phyloP scores from a whole-genome alignment of 2,113 vertebrate genomes.

The Hymenochirus boettgeri region DNA sequence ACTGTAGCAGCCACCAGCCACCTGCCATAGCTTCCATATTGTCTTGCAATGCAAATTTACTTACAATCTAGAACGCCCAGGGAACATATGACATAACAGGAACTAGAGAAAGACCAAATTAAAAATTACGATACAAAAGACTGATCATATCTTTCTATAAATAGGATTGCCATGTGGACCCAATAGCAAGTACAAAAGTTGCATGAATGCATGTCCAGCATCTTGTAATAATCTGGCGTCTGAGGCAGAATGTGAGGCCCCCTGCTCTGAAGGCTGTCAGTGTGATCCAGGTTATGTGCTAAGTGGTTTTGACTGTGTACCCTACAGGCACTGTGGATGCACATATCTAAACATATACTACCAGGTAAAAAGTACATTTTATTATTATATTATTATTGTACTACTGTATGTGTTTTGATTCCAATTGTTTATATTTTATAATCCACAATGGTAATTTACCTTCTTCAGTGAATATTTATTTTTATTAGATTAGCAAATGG shows the following conservation, averaged over 20 bases:
- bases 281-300: slow-evolving; percentile 57
- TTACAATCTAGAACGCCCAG: too few species aligned
- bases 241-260: slow-evolving; percentile 50
- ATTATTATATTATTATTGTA: too few species aligned
- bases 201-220: slow-evolving; percentile 54
- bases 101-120: neutral
- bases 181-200: slow-evolving; percentile 55
- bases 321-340: slow-evolving; percentile 59
- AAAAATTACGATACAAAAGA: neutral
- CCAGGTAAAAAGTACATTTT: slow-evolving; percentile 43
- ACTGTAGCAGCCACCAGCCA: too few species aligned
- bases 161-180: slow-evolving; percentile 42
- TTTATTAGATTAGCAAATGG: too few species aligned
- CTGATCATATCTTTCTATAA: slow-evolving; percentile 2
- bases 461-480: too few species aligned
- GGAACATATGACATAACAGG: too few species aligned
- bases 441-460: too few species aligned
- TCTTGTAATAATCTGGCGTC: slow-evolving; percentile 54
- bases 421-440: too few species aligned
- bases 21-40: too few species aligned
- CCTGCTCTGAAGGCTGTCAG: slow-evolving; percentile 57
- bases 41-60: too few species aligned
- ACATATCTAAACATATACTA: slow-evolving; percentile 54
- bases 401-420: too few species aligned
- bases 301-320: slow-evolving; percentile 54